phyloP scores from a whole-genome alignment of 1,140 invertebrate genomes.

The Elysia chlorotica region DNA sequence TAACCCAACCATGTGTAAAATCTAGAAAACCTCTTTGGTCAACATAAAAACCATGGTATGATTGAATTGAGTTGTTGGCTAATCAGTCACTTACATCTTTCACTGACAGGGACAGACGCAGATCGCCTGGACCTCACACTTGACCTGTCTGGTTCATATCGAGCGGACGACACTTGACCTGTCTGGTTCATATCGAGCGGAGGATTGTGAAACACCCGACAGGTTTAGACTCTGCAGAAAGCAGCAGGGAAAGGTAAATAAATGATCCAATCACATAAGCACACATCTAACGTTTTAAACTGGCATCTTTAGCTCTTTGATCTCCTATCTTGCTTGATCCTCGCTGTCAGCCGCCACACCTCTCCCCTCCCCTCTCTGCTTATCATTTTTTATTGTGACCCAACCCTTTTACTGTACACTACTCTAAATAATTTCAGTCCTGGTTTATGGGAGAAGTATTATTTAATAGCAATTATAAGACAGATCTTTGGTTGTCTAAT shows the following conservation, averaged over 20 bases:
- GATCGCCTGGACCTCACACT: slow-evolving; percentile 14
- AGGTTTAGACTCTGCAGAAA: slow-evolving; percentile 15
- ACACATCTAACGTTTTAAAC: no score
- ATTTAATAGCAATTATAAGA: no score
- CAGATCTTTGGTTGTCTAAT: no score
- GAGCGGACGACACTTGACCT: not conserved
- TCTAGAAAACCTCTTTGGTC: no score
- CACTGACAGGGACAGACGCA: slow-evolving; percentile 8
- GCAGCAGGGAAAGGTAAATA: not conserved
- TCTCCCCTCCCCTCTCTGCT: not conserved
- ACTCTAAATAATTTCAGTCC: no score
- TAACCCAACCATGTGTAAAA: no score
- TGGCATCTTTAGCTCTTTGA: not conserved
- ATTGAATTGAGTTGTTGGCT: no score
- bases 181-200: not conserved
- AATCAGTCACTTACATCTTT: not conserved
- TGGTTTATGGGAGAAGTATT: no score
- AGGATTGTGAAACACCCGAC: slow-evolving; percentile 9
- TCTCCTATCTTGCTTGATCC: no score
- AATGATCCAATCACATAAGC: no score
- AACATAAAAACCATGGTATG: no score
- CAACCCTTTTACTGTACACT: no score
- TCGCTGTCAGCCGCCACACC: not conserved
- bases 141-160: slow-evolving; percentile 1
- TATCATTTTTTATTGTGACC: not conserved